Percentiles rank a stretch among this genome's conserved stretches.
Evolutionary conservation across 2,797 vertebrate species (phyloP).

Genomic region (Crax fasciolata): DNA sequence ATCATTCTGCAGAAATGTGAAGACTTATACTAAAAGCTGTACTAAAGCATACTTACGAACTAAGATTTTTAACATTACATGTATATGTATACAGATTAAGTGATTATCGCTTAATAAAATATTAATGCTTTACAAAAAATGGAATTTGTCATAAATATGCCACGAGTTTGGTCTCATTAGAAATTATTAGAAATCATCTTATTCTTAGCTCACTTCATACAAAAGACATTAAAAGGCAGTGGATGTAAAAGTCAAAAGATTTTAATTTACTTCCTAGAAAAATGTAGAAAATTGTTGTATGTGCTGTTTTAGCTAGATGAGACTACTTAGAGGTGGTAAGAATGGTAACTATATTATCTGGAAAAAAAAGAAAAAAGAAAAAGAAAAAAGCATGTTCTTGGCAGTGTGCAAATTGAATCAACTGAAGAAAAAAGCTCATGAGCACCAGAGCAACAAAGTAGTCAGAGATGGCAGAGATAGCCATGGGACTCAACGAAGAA

Average conservation of each 20-base stretch:
- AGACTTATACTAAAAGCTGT: neutral
- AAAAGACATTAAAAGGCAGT: neutral
- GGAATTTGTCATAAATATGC: neutral
- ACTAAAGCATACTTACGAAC: neutral
- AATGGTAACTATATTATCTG: neutral
- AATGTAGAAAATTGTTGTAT: neutral
- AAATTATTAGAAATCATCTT: neutral
- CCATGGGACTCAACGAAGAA: neutral
- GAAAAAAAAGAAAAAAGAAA: neutral
- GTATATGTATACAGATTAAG: neutral
- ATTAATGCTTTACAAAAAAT: neutral
- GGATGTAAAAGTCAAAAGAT: neutral
- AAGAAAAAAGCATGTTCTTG: neutral
- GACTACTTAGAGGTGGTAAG: neutral
- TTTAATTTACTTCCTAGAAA: neutral
- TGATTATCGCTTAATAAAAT: neutral
- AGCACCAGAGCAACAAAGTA: neutral
- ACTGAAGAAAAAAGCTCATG: neutral
- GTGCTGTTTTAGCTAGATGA: neutral
- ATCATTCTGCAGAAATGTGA: neutral
- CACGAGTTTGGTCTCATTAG: neutral
- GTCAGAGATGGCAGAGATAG: neutral
- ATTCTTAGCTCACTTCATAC: neutral
- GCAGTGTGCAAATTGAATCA: neutral
- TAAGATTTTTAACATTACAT: neutral